A percentile compares a stretch with the other conserved stretches of the same genome.
phyloP scores from a whole-genome alignment of 2,113 vertebrate genomes.

The Butorides virescens region DNA sequence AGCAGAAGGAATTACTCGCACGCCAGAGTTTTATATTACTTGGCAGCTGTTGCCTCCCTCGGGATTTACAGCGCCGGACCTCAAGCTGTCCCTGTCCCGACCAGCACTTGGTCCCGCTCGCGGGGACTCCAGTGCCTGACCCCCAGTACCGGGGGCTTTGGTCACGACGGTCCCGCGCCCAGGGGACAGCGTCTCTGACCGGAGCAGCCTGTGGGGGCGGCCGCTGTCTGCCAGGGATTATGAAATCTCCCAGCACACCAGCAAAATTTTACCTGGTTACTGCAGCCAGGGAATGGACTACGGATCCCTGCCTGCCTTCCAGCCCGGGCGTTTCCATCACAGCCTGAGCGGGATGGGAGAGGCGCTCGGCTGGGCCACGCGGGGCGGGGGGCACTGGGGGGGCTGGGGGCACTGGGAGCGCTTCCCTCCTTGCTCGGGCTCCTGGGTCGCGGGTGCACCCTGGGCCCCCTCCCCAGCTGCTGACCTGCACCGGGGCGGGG shows the following conservation, averaged over 20 bases:
- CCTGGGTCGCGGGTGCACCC: too few species aligned
- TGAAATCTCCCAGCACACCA: not conserved
- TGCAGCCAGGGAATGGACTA: constrained; percentile 54
- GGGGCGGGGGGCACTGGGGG: not conserved
- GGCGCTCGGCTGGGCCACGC: not conserved
- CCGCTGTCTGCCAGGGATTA: fast-evolving
- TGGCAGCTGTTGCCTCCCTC: constrained; percentile 49
- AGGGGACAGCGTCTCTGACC: too few species aligned
- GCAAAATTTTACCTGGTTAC: constrained; percentile 38
- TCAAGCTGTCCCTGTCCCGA: not conserved
- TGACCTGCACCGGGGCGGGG: too few species aligned
- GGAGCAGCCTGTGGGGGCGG: not conserved
- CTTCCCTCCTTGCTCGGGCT: not conserved
- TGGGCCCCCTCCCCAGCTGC: fast-evolving
- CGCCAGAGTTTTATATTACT: constrained; percentile 20
- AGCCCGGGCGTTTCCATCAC: constrained; percentile 41
- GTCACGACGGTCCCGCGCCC: fast-evolving
- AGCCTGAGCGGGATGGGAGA: constrained; percentile 40
- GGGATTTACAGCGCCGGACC: not conserved
- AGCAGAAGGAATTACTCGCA: constrained; percentile 57
- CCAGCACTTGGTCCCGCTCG: not conserved
- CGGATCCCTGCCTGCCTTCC: constrained; percentile 54
- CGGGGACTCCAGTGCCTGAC: not conserved
- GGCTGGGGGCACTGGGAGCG: not conserved
- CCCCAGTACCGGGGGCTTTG: fast-evolving